Conservation (phyloP, 1,140 invertebrate species). For the Harpegnathos saltator region DNA sequence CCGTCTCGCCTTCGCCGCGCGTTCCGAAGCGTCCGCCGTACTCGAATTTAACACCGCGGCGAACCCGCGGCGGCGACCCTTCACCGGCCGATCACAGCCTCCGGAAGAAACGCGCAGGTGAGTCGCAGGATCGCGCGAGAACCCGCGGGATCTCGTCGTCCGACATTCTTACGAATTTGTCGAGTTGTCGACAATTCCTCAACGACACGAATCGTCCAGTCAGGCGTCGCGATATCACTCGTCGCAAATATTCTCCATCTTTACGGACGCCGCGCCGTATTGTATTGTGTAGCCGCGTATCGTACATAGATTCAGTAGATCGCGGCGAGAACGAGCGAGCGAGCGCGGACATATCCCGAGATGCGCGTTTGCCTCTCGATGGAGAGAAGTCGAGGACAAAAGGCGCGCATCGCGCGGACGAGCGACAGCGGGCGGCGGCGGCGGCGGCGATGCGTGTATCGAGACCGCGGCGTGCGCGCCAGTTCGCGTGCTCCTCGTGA, state of each 20-base stretch:
- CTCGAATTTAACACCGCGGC: conserved; percentile 26
- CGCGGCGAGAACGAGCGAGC: background rate
- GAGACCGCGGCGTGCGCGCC: conserved; percentile 42
- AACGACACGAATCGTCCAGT: too few relatives aligned
- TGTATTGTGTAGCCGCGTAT: conserved; percentile 7
- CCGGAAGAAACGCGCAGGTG: too few relatives aligned
- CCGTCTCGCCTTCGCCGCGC: conserved; percentile 1
- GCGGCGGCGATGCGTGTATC: conserved; percentile 54
- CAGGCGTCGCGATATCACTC: too few relatives aligned
- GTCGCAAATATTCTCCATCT: background rate
- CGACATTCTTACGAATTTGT: background rate
- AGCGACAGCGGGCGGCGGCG: conserved; percentile 49
- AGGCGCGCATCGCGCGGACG: conserved; percentile 20
- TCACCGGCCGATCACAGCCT: too few relatives aligned
- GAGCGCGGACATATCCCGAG: conserved; percentile 12
- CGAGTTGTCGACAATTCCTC: too few relatives aligned
- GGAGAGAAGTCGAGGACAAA: conserved; percentile 39
- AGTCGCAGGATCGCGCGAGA: too few relatives aligned
- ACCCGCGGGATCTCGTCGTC: too few relatives aligned
- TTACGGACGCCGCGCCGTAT: background rate
- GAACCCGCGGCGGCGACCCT: background rate
- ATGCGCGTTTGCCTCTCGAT: conserved; percentile 12
- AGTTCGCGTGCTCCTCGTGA: conserved; percentile 56
- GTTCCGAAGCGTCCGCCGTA: conserved; percentile 3
- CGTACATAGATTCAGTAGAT: conserved; percentile 37